Percentiles rank a stretch among this genome's conserved stretches.
phyloP scores from a whole-genome alignment of 2,113 vertebrate genomes.

The Notarius lentiginosus region DNA sequence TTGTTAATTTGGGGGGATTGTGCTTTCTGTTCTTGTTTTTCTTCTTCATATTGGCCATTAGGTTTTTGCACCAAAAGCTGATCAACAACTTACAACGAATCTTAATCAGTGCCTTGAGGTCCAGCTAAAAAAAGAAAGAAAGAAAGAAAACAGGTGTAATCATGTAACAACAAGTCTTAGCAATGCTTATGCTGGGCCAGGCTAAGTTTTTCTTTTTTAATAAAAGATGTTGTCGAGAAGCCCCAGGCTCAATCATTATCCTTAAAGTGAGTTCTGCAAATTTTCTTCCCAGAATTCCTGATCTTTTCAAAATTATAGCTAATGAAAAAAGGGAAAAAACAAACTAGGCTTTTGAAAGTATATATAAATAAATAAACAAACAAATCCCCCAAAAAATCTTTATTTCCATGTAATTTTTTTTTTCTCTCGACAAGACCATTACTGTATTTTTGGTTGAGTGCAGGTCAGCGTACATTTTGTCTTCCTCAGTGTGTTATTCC shows the following conservation, averaged over 20 bases:
- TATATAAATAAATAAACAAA: neutral
- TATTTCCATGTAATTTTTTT: neutral
- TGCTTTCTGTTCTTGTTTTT: neutral
- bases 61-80: neutral
- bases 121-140: neutral
- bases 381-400: neutral
- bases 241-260: neutral
- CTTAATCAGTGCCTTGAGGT: neutral
- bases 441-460: neutral
- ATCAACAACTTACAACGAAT: neutral
- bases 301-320: neutral
- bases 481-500: neutral
- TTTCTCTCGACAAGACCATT: neutral
- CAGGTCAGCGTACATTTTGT: neutral
- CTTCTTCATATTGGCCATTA: neutral
- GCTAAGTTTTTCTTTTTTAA: neutral
- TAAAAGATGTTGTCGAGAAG: neutral
- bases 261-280: neutral
- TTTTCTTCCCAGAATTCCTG: neutral
- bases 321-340: neutral
- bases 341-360: neutral
- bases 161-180: neutral
- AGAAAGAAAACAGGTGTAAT: neutral
- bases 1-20: neutral
- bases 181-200: neutral